phyloP scores from a whole-genome alignment of 2,113 vertebrate genomes.

The Actenoides hombroni region DNA sequence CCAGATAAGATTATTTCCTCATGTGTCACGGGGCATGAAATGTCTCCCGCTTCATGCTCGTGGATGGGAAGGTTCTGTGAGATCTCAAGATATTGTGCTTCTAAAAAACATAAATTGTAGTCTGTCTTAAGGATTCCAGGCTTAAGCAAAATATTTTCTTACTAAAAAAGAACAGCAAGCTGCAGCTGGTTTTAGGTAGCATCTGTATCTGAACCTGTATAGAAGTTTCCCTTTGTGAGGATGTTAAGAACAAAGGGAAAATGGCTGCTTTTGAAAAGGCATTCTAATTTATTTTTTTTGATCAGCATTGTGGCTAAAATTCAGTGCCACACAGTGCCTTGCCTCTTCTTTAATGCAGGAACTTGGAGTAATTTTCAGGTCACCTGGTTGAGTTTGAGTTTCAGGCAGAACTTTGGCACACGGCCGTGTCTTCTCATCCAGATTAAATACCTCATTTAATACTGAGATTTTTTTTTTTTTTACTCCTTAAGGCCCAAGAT shows the following conservation, averaged over 20 bases:
- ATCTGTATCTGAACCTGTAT: not conserved
- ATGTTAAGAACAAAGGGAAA: not conserved
- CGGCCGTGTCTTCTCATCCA: not conserved
- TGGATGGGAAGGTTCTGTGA: not conserved
- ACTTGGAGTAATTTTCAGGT: not conserved
- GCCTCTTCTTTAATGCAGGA: not conserved
- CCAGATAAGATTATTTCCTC: not conserved
- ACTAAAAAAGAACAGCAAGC: not conserved
- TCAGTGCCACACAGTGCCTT: not conserved
- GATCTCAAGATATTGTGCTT: not conserved
- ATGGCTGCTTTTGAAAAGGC: not conserved
- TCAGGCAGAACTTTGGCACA: not conserved
- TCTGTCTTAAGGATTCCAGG: not conserved
- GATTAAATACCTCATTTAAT: not conserved
- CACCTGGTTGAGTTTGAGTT: not conserved
- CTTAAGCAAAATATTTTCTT: not conserved
- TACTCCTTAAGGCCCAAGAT: not conserved
- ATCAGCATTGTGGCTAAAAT: not conserved
- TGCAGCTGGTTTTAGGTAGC: not conserved
- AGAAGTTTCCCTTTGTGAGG: not conserved
- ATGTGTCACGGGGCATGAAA: accelerated
- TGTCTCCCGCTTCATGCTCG: not conserved
- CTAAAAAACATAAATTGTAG: not conserved
- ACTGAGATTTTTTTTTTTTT: too few relatives aligned
- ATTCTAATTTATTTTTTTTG: not conserved